Percentiles rank a stretch among this genome's conserved stretches.
Conservation (phyloP, 2,113 vertebrate species). For the Scopus umbretta region DNA sequence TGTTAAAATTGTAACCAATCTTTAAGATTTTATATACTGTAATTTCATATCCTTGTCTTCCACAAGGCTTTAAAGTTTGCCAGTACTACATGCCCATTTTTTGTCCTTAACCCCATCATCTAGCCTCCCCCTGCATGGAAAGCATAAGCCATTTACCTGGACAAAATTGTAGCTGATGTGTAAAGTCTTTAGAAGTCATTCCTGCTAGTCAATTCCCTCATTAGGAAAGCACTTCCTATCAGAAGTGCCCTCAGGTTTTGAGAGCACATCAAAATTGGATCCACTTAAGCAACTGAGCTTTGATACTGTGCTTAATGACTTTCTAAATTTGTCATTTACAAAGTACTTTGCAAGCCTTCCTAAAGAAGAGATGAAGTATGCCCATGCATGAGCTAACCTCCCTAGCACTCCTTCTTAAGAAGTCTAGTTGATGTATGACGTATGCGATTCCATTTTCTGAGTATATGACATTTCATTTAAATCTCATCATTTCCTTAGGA, state of each 20-base stretch:
- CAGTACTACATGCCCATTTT: neutral
- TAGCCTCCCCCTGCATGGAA: neutral
- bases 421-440: neutral
- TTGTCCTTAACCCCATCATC: neutral
- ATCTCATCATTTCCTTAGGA: neutral
- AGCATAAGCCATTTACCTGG: neutral
- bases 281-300: conserved; percentile 42
- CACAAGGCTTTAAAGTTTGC: neutral
- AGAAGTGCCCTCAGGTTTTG: conserved; percentile 59
- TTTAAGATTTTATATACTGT: neutral
- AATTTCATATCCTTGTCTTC: neutral
- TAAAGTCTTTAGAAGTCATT: conserved; percentile 22
- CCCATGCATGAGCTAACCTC: neutral
- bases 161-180: conserved; percentile 36
- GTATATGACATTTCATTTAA: conserved; percentile 16
- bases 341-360: conserved; percentile 35
- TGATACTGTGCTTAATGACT: conserved; percentile 57
- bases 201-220: conserved; percentile 42
- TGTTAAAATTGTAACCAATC: neutral
- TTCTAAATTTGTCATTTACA: conserved; percentile 57
- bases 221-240: conserved; percentile 43
- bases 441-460: neutral
- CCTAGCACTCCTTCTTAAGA: neutral
- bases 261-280: conserved; percentile 64
- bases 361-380: conserved; percentile 5